A percentile compares a stretch with the other conserved stretches of the same genome.
Evolutionary conservation across 2,797 vertebrate species (phyloP).

Genomic region (Brachymystax lenok): DNA sequence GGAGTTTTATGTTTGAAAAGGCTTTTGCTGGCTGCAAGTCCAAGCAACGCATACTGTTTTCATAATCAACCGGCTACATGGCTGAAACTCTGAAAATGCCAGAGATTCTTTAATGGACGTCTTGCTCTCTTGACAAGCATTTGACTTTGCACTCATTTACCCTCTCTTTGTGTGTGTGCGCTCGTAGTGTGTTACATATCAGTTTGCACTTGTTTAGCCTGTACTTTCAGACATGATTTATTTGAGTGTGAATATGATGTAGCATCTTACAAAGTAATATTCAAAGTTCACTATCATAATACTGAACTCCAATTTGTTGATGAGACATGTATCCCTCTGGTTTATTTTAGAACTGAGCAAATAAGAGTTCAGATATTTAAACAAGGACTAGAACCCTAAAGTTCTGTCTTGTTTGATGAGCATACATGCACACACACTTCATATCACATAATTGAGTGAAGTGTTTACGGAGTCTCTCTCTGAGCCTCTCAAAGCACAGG

Average conservation of each 20-base stretch:
- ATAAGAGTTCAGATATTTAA: background rate
- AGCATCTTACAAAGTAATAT: slow-evolving; percentile 58
- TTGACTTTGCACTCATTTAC: slow-evolving; percentile 48
- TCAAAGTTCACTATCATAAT: background rate
- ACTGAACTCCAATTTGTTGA: slow-evolving; percentile 6
- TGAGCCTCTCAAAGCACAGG: slow-evolving; percentile 61
- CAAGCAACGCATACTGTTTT: slow-evolving; percentile 67
- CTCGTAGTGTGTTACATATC: background rate
- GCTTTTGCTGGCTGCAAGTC: slow-evolving; percentile 63
- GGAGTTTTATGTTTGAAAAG: slow-evolving; percentile 65
- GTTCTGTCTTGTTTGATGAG: slow-evolving; percentile 63
- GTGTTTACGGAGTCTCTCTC: slow-evolving; percentile 56
- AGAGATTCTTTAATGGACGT: slow-evolving; percentile 54
- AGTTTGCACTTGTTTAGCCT: slow-evolving; percentile 26
- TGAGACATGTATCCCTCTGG: background rate
- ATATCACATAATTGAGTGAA: slow-evolving; percentile 59
- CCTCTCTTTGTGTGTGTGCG: background rate
- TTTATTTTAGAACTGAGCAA: background rate
- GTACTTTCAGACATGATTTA: slow-evolving; percentile 48
- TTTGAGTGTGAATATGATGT: slow-evolving; percentile 38
- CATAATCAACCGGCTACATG: slow-evolving; percentile 65
- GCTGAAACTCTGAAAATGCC: slow-evolving; percentile 56
- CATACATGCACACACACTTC: slow-evolving; percentile 64
- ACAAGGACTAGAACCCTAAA: background rate
- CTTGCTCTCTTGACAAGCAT: slow-evolving; percentile 53